These are phyloP conservation scores for Dendrolimus houi DNA, from an alignment of 2,888 invertebrate species.

Conservation along the genomic window DNA sequence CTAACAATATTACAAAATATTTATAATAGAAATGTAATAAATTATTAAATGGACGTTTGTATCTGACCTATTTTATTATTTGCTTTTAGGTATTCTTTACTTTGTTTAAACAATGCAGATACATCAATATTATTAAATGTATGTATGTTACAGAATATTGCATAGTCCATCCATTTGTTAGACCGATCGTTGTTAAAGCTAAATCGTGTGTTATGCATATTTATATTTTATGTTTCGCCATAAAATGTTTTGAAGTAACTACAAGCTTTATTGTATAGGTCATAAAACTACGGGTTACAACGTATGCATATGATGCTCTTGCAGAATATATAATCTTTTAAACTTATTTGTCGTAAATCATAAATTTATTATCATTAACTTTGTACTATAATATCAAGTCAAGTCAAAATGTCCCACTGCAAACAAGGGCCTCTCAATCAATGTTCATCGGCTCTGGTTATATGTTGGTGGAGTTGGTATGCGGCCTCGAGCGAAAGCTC, in stretches of 20 bases:
- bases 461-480: no score
- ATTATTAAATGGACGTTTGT: no score
- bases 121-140: no score
- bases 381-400: not conserved
- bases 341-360: conserved; percentile 1
- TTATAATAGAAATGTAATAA: no score
- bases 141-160: not conserved
- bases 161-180: not conserved
- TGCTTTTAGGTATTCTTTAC: no score
- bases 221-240: conserved; percentile 49
- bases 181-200: not conserved
- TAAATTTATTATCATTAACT: conserved; percentile 4
- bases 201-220: conserved; percentile 24
- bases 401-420: no score
- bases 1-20: no score
- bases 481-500: no score
- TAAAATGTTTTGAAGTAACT: conserved; percentile 54
- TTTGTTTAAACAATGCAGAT: no score
- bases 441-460: no score
- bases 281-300: conserved; percentile 34
- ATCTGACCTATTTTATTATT: no score
- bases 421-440: no score
- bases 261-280: conserved; percentile 45
- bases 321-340: not conserved
- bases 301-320: not conserved